These are phyloP conservation scores for Nesoenas mayeri DNA, from an alignment of 2,113 vertebrate genomes.

Conservation along the genomic window DNA sequence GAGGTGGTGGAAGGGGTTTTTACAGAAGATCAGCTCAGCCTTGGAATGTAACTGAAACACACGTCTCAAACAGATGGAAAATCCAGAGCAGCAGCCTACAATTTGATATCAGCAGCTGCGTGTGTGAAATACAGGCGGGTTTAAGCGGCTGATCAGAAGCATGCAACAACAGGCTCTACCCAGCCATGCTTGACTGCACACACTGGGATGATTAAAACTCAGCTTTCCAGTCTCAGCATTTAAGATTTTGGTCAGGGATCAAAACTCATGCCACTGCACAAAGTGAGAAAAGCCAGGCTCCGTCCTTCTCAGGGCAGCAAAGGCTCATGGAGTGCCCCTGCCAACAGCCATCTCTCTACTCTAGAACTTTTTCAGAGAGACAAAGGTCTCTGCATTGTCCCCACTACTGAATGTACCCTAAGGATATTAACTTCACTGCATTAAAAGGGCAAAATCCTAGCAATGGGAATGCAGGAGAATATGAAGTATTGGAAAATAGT, in stretches of 20 bases:
- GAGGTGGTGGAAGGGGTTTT: background rate
- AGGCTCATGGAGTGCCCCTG: background rate
- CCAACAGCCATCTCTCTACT: background rate
- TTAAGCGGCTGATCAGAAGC: background rate
- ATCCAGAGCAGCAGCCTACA: background rate
- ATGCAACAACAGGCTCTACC: background rate
- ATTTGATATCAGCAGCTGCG: slow-evolving; percentile 26
- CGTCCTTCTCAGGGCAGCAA: background rate
- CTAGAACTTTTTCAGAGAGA: background rate
- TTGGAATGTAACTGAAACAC: slow-evolving; percentile 26
- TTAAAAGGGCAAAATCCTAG: background rate
- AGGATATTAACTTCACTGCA: fast-evolving
- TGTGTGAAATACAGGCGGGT: background rate
- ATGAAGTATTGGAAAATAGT: background rate
- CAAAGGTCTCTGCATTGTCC: background rate
- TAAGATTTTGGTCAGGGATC: background rate
- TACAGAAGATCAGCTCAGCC: background rate
- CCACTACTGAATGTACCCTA: background rate
- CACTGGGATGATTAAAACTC: background rate
- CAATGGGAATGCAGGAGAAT: background rate
- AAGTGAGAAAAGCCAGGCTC: background rate
- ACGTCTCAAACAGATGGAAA: slow-evolving; percentile 41
- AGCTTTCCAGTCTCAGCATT: background rate
- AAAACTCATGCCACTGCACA: background rate
- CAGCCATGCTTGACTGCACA: background rate